Evolutionary conservation across 2,797 vertebrate genomes (phyloP), one percentile per base, ranked within the genome.

Genomic region (Cygnus olor): DNA sequence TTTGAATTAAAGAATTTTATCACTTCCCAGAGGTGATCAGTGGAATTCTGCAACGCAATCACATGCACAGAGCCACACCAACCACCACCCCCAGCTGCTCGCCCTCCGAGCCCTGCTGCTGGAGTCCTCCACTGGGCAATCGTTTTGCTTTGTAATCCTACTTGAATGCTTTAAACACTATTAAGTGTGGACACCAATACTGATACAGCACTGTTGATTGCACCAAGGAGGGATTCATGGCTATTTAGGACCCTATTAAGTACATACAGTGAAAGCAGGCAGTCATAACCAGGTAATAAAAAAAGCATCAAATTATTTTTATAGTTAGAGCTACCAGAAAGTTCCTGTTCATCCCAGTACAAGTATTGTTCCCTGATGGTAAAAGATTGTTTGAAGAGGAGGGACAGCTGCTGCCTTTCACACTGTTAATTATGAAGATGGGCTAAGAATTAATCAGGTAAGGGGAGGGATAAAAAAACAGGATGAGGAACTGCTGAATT

Each of bases 211-310:
- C 34, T 45, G 1, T 28, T 53, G 85, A 80, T 90, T 34, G 80
- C 66, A 64, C 81, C 45, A 11, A 51, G 66, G 82, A 88, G 61
- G 38, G 60, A 65, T 38, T 0, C 42, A 9, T 2, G 44, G 85
- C 65, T 30, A 2, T 92, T 92, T 84, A 5, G 8, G 65, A 71
- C 70, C 45, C 49, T 49, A 57, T 85, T 90, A 94, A 76, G 69
- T 51, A 63, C 69, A 76, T 27, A 65, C 25, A 79, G 69, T 8
- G 28, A 87, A 80, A 89, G 83, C 34, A 47, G 66, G 30, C 66
- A 53, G 49, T 60, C 80, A 85, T 88, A 93, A 88, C 49, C 60
- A 63, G 79, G 84, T 69, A 69, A 90, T 94, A 76, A 95, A 95
- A 80, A 72, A 53, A 30, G 7, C 86, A 89, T 89, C 66, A 84